A percentile compares a stretch with the other conserved stretches of the same genome.
These are phyloP conservation scores for Macrostomum lignano DNA, from an alignment of 1,140 invertebrate genomes.

Conservation along the genomic window DNA sequence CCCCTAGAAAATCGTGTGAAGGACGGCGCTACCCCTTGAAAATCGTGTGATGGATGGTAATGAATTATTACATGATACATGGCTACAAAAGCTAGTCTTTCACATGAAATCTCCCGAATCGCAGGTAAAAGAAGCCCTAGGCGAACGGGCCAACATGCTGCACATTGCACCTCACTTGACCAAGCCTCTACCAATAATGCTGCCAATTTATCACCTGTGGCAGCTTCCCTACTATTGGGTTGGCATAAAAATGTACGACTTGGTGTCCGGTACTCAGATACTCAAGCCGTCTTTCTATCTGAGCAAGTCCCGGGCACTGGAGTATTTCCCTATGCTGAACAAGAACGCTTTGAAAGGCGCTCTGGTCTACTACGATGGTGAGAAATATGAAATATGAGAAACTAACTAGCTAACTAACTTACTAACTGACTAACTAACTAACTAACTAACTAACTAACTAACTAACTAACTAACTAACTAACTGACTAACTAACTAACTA, in stretches of 20 bases:
- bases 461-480: too few species aligned
- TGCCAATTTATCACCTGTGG: slow-evolving; percentile 92
- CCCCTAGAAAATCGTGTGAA: too few species aligned
- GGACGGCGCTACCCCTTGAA: too few species aligned
- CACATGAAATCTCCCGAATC: too few species aligned
- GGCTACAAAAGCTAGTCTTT: too few species aligned
- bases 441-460: too few species aligned
- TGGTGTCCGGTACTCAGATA: slow-evolving; percentile 74
- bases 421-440: too few species aligned
- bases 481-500: too few species aligned
- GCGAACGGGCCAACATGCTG: slow-evolving; percentile 71
- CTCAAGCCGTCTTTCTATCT: slow-evolving; percentile 80
- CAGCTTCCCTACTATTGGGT: slow-evolving; percentile 93
- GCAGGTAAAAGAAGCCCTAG: slow-evolving; percentile 83
- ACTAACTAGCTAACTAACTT: too few species aligned
- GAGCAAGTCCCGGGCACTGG: slow-evolving; percentile 63
- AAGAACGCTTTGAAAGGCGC: slow-evolving; percentile 73
- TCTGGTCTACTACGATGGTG: slow-evolving; percentile 93
- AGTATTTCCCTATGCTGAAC: slow-evolving; percentile 77
- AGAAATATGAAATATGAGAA: slow-evolving; percentile 99
- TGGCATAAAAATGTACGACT: slow-evolving; percentile 90
- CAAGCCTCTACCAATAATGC: slow-evolving; percentile 80
- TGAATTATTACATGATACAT: too few species aligned
- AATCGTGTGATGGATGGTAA: too few species aligned
- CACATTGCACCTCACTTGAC: slow-evolving; percentile 81